These are phyloP conservation scores for Falco naumanni DNA, from an alignment of 2,797 vertebrate species.

Conservation along the genomic window DNA sequence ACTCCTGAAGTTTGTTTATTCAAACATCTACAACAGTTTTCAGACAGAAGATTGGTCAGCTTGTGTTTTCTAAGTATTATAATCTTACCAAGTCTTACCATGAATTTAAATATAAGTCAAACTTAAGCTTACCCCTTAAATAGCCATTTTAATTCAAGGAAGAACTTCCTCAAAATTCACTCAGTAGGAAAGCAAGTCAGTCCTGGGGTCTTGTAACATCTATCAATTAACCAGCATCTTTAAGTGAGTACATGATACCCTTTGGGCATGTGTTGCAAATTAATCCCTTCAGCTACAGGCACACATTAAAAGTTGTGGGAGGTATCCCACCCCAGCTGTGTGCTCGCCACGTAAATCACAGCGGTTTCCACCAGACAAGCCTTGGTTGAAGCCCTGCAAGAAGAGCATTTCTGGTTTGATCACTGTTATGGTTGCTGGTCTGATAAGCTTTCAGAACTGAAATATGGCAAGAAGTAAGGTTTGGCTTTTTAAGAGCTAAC, in stretches of 20 bases:
- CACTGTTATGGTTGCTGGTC: neutral
- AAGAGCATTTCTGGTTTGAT: neutral
- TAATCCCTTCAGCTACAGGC: neutral
- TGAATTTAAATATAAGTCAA: neutral
- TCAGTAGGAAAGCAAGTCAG: neutral
- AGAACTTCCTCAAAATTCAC: neutral
- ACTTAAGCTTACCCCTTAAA: neutral
- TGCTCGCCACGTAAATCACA: neutral
- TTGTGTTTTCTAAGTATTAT: neutral
- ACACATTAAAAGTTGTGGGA: neutral
- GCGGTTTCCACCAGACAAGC: neutral
- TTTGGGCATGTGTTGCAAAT: neutral
- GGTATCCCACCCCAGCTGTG: neutral
- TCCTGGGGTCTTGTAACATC: neutral
- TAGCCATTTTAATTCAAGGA: neutral
- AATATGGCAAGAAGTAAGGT: neutral
- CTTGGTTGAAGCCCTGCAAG: neutral
- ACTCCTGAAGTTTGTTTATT: neutral
- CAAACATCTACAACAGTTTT: neutral
- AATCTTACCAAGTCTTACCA: neutral
- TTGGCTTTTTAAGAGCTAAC: conserved; percentile 15
- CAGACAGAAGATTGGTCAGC: neutral
- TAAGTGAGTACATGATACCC: neutral
- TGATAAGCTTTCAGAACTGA: neutral
- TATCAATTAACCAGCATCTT: neutral